These are phyloP conservation scores for Malthinus flaveolus DNA, from an alignment of 2,888 invertebrate genomes.

Conservation along the genomic window DNA sequence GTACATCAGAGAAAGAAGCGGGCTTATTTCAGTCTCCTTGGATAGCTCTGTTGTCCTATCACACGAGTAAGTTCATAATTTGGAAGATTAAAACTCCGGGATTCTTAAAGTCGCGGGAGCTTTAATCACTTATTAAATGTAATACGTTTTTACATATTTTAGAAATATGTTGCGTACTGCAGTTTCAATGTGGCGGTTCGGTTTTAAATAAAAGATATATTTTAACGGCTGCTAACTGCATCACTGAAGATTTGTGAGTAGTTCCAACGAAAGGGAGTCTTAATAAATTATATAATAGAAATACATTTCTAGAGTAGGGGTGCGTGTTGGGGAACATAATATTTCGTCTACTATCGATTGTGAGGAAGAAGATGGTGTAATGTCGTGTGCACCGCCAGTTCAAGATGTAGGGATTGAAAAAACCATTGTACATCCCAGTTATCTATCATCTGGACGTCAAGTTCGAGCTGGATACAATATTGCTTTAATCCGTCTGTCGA, in stretches of 20 bases:
- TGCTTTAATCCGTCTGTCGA: not conserved
- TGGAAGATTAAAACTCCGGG: constrained; percentile 63
- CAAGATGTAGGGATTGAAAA: not conserved
- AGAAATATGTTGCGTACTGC: constrained; percentile 43
- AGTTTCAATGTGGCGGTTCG: constrained; percentile 56
- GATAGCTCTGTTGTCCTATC: constrained; percentile 73
- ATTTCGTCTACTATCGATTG: not conserved
- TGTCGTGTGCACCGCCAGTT: not conserved
- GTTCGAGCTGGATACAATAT: not conserved
- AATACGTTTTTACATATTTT: too few relatives aligned
- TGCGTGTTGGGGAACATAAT: not conserved
- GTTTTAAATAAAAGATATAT: constrained; percentile 56
- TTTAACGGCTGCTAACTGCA: too few relatives aligned
- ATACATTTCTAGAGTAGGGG: not conserved
- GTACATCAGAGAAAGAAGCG: not conserved
- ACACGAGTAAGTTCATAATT: constrained; percentile 41
- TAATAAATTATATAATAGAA: not conserved
- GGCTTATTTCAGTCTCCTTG: constrained; percentile 70
- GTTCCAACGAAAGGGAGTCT: not conserved
- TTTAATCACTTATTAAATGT: not conserved
- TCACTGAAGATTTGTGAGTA: constrained; percentile 31
- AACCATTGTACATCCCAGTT: not conserved
- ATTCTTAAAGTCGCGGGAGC: constrained; percentile 55
- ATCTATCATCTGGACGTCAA: not conserved
- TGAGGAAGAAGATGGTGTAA: not conserved